Conservation (phyloP, 2,888 invertebrate species). For the Galeruca laticollis region DNA sequence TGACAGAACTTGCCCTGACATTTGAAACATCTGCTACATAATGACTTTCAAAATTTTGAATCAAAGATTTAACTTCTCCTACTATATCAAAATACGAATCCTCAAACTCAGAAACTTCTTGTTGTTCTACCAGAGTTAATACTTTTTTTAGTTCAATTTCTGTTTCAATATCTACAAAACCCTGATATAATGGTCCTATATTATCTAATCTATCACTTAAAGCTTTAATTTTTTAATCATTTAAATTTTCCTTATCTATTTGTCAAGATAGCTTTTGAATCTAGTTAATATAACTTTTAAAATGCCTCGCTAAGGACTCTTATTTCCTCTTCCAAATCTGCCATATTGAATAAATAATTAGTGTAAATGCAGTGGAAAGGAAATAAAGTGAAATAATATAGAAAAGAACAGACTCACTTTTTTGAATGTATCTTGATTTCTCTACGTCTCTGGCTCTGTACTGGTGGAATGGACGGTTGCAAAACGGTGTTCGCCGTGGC, state of each 20-base stretch:
- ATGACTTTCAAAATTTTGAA: slow-evolving; percentile 14
- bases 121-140: background rate
- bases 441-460: no score
- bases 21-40: slow-evolving; percentile 10
- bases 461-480: no score
- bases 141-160: no score
- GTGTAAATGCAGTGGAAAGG: no score
- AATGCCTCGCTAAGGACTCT: background rate
- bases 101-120: slow-evolving; percentile 2
- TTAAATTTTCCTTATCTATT: slow-evolving; percentile 17
- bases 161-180: no score
- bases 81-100: slow-evolving; percentile 3
- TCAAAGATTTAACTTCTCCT: no score
- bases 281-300: slow-evolving; percentile 5
- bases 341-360: slow-evolving; percentile 5
- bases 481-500: no score
- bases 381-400: background rate
- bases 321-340: background rate
- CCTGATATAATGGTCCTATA: background rate
- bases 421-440: no score
- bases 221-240: slow-evolving; percentile 5
- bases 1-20: slow-evolving; percentile 11
- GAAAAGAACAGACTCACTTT: slow-evolving; percentile 2
- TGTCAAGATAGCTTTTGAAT: background rate
- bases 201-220: background rate